Evolutionary conservation across 2,888 invertebrate genomes (phyloP), one percentile per base, ranked within the genome.

Genomic region (Periphyllus acericola): DNA sequence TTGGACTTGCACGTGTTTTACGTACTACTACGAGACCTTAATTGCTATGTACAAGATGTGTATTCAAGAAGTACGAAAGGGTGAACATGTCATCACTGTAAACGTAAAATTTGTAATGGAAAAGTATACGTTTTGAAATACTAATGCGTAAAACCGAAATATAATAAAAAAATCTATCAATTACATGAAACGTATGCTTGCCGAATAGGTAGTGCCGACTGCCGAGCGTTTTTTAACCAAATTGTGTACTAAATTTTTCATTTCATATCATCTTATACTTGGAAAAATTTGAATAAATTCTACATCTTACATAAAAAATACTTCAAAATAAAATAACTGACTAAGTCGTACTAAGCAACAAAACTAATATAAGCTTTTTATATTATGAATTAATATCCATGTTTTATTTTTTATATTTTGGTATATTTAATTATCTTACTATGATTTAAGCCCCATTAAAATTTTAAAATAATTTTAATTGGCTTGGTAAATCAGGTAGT

Each of bases 1-100:
- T 84, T 76, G 79, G 79, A 72, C 86, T 72, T 21, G 71, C 29
- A 72, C 86, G 86, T 72, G 85, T 86, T 79, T 79, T 71, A 78
- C 85, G 78, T 78, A n/a, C 76, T 6, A 32, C 78, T 32, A 11
- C 78, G 46, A 52, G 52, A 78, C 83, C 83, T 83, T 74, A 83
- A 83, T 83, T 83, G 46, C 72, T 55, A 34, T 29, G 74, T 74
- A 74, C 55, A 36, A 52, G 55, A 55, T 52, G 83, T 83, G 52
- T 83, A 82, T 81, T 68, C 81, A 32, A 81, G 68, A 81, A 81
- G 14, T 81, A 71, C 6, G 52, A 32, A 46, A 34, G 21, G 19
- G 66, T 66, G 36, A 80, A 80, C 80, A 66, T 66, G 66, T 66
- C 80, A 60, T 66, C 36, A 34, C 80, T 36, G 80, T 60, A 60